Base-by-base conservation (phyloP, 92 coral and sea anemone genomes). In the Porites lobata region DNA sequence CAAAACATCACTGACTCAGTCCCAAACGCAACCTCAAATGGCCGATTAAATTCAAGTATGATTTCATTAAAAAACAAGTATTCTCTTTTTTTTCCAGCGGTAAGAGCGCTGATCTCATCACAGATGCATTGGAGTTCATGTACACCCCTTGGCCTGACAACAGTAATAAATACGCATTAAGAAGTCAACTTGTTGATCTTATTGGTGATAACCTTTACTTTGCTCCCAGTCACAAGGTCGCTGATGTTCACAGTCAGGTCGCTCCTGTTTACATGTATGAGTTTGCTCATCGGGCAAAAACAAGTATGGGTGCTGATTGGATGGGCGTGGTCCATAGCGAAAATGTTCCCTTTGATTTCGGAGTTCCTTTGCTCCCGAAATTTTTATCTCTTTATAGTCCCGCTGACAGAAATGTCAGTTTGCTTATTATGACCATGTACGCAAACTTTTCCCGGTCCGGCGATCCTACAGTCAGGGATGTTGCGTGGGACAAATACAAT, bases 401-500 rank as follows among this genome's bases (percentile, higher is more conserved):
- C 15, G 74, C 75, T 47, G 93, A 90, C 68, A 82, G 73, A 53
- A 86, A 86, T 29, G 92, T 91, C 63, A 91, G 94, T 72, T 9
- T 22, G 43, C 58, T 85, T 17, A 69, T 91, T 18, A 75, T 91
- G 54, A 70, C 84, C 32, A 43, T 66, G 53, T 87, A 82, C 56
- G 74, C 92, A 9, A 91, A 87, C 85, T 91, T 91, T 57, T 92
- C 85, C 76, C 87, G 83, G 57, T 56, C 74, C 86, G 94, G 94
- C 38, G 77, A 82, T 29, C 92, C 92, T 12, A 76, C 94, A 11
- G 90, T 51, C 85, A 53, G 73, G 43, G 93, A 90, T 61, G 72
- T 88, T 50, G 58, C 77, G 20, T 95, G 96, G 96, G 86, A 64
- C 64, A 77, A 74, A 38, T 95, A 85, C 90, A 88, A 93, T 88